Evolutionary conservation across 2,113 vertebrate species (phyloP).

Genomic region (Actenoides hombroni): DNA sequence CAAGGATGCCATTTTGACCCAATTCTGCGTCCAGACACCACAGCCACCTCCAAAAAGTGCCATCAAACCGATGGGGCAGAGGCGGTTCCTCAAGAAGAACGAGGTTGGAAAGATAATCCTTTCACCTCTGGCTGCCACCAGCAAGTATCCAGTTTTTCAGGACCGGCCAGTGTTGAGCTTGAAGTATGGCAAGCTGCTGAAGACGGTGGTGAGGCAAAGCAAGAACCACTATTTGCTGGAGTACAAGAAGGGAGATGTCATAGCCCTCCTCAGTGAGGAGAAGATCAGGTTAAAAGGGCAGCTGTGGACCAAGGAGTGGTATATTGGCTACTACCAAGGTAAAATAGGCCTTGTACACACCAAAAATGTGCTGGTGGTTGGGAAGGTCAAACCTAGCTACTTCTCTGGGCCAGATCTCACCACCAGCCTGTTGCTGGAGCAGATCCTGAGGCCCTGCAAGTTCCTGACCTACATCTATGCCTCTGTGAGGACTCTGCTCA

Average conservation of each 20-base stretch:
- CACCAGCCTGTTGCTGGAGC: slow-evolving; percentile 86
- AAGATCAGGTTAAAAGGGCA: slow-evolving; percentile 91
- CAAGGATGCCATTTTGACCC: slow-evolving; percentile 84
- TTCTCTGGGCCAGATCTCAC: slow-evolving; percentile 88
- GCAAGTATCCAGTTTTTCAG: slow-evolving; percentile 91
- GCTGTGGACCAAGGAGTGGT: slow-evolving; percentile 98
- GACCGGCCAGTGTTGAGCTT: slow-evolving; percentile 85
- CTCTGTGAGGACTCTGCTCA: slow-evolving; percentile 90
- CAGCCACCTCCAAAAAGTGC: slow-evolving; percentile 87
- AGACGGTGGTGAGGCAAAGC: slow-evolving; percentile 91
- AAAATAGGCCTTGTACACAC: slow-evolving; percentile 89
- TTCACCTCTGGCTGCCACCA: slow-evolving; percentile 84
- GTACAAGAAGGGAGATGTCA: slow-evolving; percentile 91
- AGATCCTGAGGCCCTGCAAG: slow-evolving; percentile 91
- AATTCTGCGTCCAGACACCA: slow-evolving; percentile 94
- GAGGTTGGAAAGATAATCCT: slow-evolving; percentile 92
- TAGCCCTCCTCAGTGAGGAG: slow-evolving; percentile 92
- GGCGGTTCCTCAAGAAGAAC: slow-evolving; percentile 95
- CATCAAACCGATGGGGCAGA: slow-evolving; percentile 79
- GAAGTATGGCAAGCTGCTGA: slow-evolving; percentile 92
- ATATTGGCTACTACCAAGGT: slow-evolving; percentile 93
- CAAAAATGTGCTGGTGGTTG: slow-evolving; percentile 91
- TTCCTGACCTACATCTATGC: slow-evolving; percentile 98
- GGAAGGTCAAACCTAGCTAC: slow-evolving; percentile 83
- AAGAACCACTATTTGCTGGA: slow-evolving; percentile 94